Evolutionary conservation across 2,888 invertebrate species (phyloP), one percentile per base, ranked within the genome.

Genomic region (Venustoraphidia nigricollis): DNA sequence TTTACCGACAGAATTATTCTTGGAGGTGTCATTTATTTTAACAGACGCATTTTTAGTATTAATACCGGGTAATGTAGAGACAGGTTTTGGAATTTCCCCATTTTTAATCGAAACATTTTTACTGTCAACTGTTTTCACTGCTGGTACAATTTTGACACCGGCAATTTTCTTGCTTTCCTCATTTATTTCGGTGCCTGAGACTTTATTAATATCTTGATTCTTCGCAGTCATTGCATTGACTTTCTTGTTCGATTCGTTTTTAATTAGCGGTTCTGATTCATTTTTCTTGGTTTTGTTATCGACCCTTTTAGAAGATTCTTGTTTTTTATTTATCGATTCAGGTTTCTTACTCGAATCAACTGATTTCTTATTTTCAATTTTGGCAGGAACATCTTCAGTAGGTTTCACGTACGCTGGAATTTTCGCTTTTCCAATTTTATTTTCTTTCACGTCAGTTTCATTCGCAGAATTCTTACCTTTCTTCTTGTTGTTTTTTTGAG

Each of bases 281-380:
- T 57, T 62, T 48, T 62, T 62, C 50, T 62, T 62, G 17, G 57
- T 53, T 51, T 63, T 66, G 36, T 17, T 35, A 2, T 40, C 14
- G 45, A 53, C 53, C 46, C 52, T 50, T 17, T 53, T 54, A 10
- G 37, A 27, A 10, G 44, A 10, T 47, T 56, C 52, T 46, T 48
- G 41, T 44, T 56, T 50, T 40, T 47, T 38, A 34, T 27, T 27
- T 27, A 48, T 41, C 51, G 52, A 50, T 27, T 51, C 49, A 27
- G 52, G 44, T 35, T 52, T 11, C 10, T 11, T 42, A 42, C 6
- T 42, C 13, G 42, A 6, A 6, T 27, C 13, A 14, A 42, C 1
- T 8, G 27, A 42, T 13, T 13, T 45, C 10, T 27, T 8, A 50
- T 13, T 41, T 34, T 10, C n/a, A 37, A 40, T 6, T 27, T 27